Evolutionary conservation across 2,888 invertebrate species (phyloP).

Genomic region (Schizotus pectinicornis): DNA sequence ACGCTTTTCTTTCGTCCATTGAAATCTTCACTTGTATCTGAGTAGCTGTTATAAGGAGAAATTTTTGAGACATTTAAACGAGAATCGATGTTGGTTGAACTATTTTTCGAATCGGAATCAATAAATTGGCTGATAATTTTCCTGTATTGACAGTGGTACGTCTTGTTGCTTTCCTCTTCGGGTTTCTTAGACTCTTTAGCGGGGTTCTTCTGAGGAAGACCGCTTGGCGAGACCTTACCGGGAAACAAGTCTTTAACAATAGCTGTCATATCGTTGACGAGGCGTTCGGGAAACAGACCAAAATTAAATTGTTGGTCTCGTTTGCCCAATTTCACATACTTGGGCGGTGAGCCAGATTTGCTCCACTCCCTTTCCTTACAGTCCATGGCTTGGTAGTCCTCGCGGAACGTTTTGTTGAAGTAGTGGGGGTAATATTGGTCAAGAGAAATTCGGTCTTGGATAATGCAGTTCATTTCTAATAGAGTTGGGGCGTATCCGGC

Average conservation of each 20-base stretch:
- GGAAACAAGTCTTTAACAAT: background rate
- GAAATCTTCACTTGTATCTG: no score
- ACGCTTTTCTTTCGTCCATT: no score
- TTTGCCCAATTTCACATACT: background rate
- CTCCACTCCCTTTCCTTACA: background rate
- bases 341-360: background rate
- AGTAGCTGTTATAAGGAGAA: no score
- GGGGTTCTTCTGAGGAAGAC: background rate
- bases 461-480: conserved; percentile 40
- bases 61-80: no score
- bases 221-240: conserved; percentile 7
- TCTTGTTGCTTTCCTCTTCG: no score
- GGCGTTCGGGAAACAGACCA: conserved; percentile 10
- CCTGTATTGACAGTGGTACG: no score
- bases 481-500: conserved; percentile 51
- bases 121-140: no score
- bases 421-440: conserved; percentile 38
- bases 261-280: conserved; percentile 6
- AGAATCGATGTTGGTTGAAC: no score
- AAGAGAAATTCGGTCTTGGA: conserved; percentile 23
- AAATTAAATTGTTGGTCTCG: conserved; percentile 9
- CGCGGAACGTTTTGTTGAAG: conserved; percentile 26
- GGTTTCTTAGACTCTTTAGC: no score
- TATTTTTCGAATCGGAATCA: no score
- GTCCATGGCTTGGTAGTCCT: conserved; percentile 5